Evolutionary conservation across 2,888 invertebrate genomes (phyloP).

Genomic region (Leptopilina drosophilae): DNA sequence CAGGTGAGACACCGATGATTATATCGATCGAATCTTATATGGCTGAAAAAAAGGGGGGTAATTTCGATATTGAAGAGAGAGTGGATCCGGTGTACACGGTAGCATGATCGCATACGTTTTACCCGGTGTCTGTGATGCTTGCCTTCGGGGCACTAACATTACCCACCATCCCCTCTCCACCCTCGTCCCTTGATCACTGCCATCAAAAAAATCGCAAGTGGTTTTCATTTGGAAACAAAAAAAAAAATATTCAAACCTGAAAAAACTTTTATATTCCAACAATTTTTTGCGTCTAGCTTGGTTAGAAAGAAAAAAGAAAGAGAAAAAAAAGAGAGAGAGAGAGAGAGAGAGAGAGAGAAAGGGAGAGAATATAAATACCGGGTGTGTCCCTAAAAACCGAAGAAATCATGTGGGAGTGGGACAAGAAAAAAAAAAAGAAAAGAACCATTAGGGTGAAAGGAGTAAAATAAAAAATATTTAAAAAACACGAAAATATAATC

Average conservation of each 20-base stretch:
- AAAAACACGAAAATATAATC: constrained; percentile 24
- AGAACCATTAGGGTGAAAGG: neutral
- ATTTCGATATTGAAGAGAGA: constrained; percentile 68
- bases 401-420: constrained; percentile 46
- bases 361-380: constrained; percentile 70
- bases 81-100: constrained; percentile 70
- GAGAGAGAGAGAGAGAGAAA: too few relatives aligned
- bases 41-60: constrained; percentile 63
- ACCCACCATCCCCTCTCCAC: constrained; percentile 67
- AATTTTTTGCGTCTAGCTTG: constrained; percentile 76
- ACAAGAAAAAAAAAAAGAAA: constrained; percentile 43
- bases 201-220: constrained; percentile 68
- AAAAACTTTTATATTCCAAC: constrained; percentile 63
- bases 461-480: constrained; percentile 51
- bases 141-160: constrained; percentile 72
- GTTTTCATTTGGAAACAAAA: constrained; percentile 63
- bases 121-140: constrained; percentile 55
- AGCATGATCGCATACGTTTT: constrained; percentile 69
- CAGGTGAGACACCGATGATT: constrained; percentile 74
- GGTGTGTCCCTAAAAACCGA: constrained; percentile 60
- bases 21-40: constrained; percentile 69
- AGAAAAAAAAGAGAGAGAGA: too few relatives aligned
- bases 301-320: constrained; percentile 42
- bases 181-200: constrained; percentile 72
- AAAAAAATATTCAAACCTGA: too few relatives aligned